Base-by-base conservation (phyloP, 2,797 vertebrate genomes). In the Bucorvus abyssinicus region DNA sequence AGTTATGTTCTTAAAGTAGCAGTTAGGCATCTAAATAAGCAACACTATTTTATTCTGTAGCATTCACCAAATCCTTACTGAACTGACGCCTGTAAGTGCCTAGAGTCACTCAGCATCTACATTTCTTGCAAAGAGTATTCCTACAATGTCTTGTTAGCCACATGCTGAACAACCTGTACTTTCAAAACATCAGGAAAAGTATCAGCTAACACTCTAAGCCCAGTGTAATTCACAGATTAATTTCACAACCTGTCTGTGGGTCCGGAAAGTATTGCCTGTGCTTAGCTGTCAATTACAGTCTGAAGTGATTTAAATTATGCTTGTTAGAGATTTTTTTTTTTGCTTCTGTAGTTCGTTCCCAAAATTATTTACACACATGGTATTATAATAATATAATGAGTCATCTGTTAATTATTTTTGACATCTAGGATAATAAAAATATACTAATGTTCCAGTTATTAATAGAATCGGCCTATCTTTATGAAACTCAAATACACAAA, bases 331-430 rank as follows among this genome's bases (percentile, higher is more conserved):
- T 75, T 94, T 91, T 65, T 0, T 65, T 0, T 44, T 95, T 86
- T 68, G 17, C 65, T 90, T 87, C 70, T 11, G 3, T 59, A 86
- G 38, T 49, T 95, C 1, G 87, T 55, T 84, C 90, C 2, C 90
- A 75, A 84, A 86, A 76, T 61, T 4, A 83, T 64, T 90, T 91
- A 90, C 57, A 88, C 26, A 61, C 83, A 81, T 71, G 61, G 49
- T 75, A 94, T 91, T 83, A 86, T 88, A 84, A 67, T 45, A 93
- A 80, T 63, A 91, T 55, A 91, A 92, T 55, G 63, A 95, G 47
- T 97, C 65, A 82, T 94, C 85, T 84, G 77, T 90, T 95, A 91
- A 94, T 91, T 96, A 90, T 93, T 94, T 94, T 93, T 94, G 63
- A 94, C 77, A 74, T 88, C 44, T 77, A 94, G 64, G 67, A 84